Conservation (phyloP, 2,113 vertebrate species). For the Ascaphus truei region DNA sequence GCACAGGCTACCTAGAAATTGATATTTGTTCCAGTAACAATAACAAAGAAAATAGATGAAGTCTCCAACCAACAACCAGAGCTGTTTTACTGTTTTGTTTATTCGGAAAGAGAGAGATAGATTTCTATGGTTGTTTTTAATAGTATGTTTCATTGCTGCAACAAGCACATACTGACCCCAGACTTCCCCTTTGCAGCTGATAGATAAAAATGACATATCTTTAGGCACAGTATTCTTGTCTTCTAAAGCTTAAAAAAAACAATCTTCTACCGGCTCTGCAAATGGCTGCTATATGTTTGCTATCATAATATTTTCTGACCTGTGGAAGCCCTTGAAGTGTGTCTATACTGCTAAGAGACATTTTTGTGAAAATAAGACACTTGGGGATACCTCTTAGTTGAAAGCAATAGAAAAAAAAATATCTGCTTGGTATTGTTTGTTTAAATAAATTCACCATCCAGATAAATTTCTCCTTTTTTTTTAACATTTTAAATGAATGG, state of each 20-base stretch:
- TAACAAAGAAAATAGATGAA: slow-evolving; percentile 25
- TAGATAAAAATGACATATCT: slow-evolving; percentile 32
- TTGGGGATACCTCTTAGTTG: too few species aligned
- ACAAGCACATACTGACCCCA: slow-evolving; percentile 23
- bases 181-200: slow-evolving; percentile 11
- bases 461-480: too few species aligned
- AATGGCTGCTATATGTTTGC: slow-evolving; percentile 20
- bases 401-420: too few species aligned
- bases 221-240: slow-evolving; percentile 21
- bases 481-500: too few species aligned
- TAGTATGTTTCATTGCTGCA: slow-evolving; percentile 23
- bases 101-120: slow-evolving; percentile 5
- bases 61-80: not conserved
- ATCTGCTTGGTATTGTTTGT: too few species aligned
- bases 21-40: slow-evolving; percentile 1
- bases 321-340: slow-evolving; percentile 25
- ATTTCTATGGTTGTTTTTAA: slow-evolving; percentile 10
- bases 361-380: slow-evolving; percentile 1
- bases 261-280: not conserved
- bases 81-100: slow-evolving; percentile 18
- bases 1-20: not conserved
- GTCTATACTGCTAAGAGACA: slow-evolving; percentile 9
- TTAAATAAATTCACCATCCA: too few species aligned
- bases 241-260: not conserved
- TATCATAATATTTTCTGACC: slow-evolving; percentile 23